Conservation (phyloP, 1,140 invertebrate genomes). For the Phymastichus coffea region DNA sequence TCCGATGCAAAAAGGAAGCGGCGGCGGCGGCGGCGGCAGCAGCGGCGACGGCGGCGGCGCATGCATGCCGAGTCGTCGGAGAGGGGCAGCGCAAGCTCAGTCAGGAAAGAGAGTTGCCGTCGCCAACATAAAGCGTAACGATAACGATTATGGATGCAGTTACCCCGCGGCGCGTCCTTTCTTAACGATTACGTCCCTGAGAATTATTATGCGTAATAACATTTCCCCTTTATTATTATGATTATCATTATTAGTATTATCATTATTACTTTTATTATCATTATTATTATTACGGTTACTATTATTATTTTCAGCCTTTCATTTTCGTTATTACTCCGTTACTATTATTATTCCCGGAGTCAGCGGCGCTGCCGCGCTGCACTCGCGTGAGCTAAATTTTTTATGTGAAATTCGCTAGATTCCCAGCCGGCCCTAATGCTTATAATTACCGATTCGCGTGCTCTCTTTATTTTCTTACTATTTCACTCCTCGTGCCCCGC, state of each 20-base stretch:
- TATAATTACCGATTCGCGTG: constrained; percentile 31
- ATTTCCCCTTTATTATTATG: constrained; percentile 46
- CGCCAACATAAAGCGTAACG: constrained; percentile 57
- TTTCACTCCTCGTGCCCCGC: not conserved
- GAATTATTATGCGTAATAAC: constrained; percentile 58
- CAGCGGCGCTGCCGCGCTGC: not conserved
- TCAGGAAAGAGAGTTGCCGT: constrained; percentile 39
- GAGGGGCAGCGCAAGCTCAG: constrained; percentile 29
- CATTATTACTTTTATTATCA: constrained; percentile 40
- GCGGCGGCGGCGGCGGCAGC: not conserved
- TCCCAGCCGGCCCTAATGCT: constrained; percentile 13
- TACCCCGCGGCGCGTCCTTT: constrained; percentile 49
- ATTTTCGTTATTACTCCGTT: constrained; percentile 29
- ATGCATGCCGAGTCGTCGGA: not conserved
- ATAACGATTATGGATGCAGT: constrained; percentile 59
- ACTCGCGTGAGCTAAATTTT: constrained; percentile 23
- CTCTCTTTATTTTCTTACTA: constrained; percentile 25
- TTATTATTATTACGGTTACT: constrained; percentile 27
- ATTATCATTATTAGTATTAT: constrained; percentile 41
- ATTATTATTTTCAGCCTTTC: constrained; percentile 37
- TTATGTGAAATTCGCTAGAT: constrained; percentile 19
- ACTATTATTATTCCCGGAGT: constrained; percentile 27
- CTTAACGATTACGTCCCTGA: constrained; percentile 58
- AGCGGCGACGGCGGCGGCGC: not conserved
- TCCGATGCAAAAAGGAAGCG: not conserved